Conservation (phyloP, 23 tunicate species). For the Botrylloides violaceus region DNA sequence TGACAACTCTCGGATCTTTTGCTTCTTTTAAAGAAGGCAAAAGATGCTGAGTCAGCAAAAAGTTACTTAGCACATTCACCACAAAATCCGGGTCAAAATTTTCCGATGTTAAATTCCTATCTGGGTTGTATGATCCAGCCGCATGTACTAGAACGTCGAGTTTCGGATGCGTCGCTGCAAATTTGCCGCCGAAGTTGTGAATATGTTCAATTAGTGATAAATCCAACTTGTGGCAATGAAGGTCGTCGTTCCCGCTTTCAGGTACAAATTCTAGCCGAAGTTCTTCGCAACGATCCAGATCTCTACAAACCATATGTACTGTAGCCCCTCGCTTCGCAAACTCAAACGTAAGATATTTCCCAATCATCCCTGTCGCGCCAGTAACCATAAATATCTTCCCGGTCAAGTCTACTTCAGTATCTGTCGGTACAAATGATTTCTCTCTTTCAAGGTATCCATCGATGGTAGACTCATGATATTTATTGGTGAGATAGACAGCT, state of each 20-base stretch:
- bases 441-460: constrained; percentile 41
- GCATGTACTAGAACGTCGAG: constrained; percentile 71
- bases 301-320: constrained; percentile 79
- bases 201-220: constrained; percentile 49
- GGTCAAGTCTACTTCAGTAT: constrained; percentile 33
- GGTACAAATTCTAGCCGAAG: constrained; percentile 60
- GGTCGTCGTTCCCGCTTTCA: constrained; percentile 36
- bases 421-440: constrained; percentile 41
- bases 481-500: background rate
- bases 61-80: constrained; percentile 75
- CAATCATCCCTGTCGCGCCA: constrained; percentile 75
- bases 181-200: constrained; percentile 40
- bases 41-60: constrained; percentile 52
- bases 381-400: constrained; percentile 53
- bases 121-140: constrained; percentile 72
- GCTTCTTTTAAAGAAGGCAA: constrained; percentile 43
- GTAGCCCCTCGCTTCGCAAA: constrained; percentile 57
- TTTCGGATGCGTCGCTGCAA: constrained; percentile 29
- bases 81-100: constrained; percentile 72
- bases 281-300: constrained; percentile 35
- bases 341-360: constrained; percentile 51
- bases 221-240: constrained; percentile 59
- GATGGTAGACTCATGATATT: background rate
- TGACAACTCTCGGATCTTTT: constrained; percentile 36
- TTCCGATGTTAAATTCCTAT: constrained; percentile 13